Evolutionary conservation across 2,113 vertebrate species (phyloP), one percentile per base, ranked within the genome.

Genomic region (Amblyornis subalaris): DNA sequence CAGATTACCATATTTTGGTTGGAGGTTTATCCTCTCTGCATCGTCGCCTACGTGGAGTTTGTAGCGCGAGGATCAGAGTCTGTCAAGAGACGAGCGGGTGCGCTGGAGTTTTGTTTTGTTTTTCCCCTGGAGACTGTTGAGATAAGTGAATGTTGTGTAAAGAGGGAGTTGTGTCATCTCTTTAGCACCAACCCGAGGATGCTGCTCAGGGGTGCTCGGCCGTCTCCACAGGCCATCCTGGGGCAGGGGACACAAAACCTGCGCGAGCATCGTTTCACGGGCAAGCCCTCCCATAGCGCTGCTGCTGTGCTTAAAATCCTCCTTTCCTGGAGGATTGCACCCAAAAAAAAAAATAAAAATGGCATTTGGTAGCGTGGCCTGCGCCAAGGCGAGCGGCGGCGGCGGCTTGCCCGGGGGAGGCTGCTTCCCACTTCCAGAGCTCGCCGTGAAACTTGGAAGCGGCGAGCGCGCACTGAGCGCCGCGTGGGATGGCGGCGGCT

Each of bases 1-100:
- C 85, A 44, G 71, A 95, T 95, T 95, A 93, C 75, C 85, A 67
- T 95, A 71, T 96, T 95, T 93, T 80, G 92, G 93, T 90, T 94
- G 94, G 92, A 95, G 94, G 94, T 95, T 97, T 97, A 96, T 96
- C 95, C 95, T 97, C 94, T 93, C 93, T 91, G 95, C 90, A 51
- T 95, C 83, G 90, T 95, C 94, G 69, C 94, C 94, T 95, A 93
- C 94, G 48, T 92, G 29, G 47, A 65, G 94, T 91, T 95, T 91
- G 89, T 95, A 95, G 94, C 54, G 85, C 12, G 79, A 93, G 94
- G 89, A 94, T 93, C 88, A 40, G 93, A 97, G 93, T 95, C 95
- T 97, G 95, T 90, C 93, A 86, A 55, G 94, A 96, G 93, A 83
- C 3, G 3, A 91, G 83, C 73, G 76, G 53, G 79, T 0, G 65